Conservation (phyloP, 1,140 invertebrate species). For the Aphidius gifuensis region DNA sequence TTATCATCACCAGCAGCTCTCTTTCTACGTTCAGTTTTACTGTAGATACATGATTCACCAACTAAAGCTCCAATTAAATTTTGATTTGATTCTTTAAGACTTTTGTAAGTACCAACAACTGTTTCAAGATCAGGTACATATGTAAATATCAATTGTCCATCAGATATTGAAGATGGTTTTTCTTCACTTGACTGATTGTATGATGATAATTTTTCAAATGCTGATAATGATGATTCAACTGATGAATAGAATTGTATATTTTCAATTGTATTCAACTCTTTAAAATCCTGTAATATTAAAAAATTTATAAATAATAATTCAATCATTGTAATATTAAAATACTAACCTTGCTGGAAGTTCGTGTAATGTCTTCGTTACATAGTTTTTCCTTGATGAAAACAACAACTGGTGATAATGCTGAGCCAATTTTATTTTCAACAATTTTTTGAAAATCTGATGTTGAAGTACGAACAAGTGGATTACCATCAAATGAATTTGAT, state of each 20-base stretch:
- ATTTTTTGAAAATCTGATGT: slow-evolving; percentile 33
- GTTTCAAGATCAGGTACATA: slow-evolving; percentile 35
- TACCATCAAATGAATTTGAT: slow-evolving; percentile 24
- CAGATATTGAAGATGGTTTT: slow-evolving; percentile 31
- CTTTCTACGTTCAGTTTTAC: slow-evolving; percentile 35
- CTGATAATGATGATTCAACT: slow-evolving; percentile 37
- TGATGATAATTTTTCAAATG: slow-evolving; percentile 33
- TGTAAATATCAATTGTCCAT: slow-evolving; percentile 33
- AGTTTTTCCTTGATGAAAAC: slow-evolving; percentile 41
- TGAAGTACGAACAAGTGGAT: slow-evolving; percentile 37
- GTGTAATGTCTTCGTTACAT: slow-evolving; percentile 43
- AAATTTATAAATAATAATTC: slow-evolving; percentile 7
- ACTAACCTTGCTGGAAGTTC: slow-evolving; percentile 37
- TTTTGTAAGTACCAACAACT: slow-evolving; percentile 38
- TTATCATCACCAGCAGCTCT: slow-evolving; percentile 26
- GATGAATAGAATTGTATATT: slow-evolving; percentile 35
- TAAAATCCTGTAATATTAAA: slow-evolving; percentile 30
- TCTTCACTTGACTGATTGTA: slow-evolving; percentile 38
- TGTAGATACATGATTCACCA: slow-evolving; percentile 43
- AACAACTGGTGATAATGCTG: slow-evolving; percentile 27
- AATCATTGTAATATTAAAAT: background rate
- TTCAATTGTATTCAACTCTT: slow-evolving; percentile 27
- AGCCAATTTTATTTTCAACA: slow-evolving; percentile 29
- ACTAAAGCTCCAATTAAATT: slow-evolving; percentile 40
- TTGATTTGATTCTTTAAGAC: slow-evolving; percentile 33